Evolutionary conservation across 2,113 vertebrate genomes (phyloP).

Genomic region (Anseranas semipalmata): DNA sequence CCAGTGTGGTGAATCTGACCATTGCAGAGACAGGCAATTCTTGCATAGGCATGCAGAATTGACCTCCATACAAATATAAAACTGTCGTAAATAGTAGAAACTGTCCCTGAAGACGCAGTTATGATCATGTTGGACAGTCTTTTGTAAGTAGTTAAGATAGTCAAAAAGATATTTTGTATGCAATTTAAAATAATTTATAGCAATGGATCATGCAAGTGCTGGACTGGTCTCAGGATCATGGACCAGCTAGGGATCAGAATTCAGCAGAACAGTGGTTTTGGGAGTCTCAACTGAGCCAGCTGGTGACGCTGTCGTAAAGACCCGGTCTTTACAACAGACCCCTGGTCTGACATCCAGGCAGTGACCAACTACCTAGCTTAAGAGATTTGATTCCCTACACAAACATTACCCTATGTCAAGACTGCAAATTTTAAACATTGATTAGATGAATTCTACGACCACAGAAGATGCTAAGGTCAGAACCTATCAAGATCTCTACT

Average conservation of each 20-base stretch:
- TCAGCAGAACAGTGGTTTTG: background rate
- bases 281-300: background rate
- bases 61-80: background rate
- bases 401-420: background rate
- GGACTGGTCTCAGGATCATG: background rate
- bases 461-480: background rate
- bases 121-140: background rate
- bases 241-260: background rate
- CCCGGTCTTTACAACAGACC: too few species aligned
- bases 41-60: background rate
- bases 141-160: background rate
- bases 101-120: background rate
- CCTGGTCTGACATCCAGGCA: background rate
- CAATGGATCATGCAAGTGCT: background rate
- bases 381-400: background rate
- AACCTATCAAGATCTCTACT: background rate
- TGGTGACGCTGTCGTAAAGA: background rate
- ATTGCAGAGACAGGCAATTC: background rate
- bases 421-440: background rate
- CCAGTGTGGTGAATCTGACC: background rate
- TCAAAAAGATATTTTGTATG: background rate
- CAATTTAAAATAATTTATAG: background rate
- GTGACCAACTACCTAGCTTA: background rate
- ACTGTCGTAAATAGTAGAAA: background rate
- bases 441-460: background rate